Base-by-base conservation (phyloP, 2,113 vertebrate genomes). In the Lamprotornis superbus region DNA sequence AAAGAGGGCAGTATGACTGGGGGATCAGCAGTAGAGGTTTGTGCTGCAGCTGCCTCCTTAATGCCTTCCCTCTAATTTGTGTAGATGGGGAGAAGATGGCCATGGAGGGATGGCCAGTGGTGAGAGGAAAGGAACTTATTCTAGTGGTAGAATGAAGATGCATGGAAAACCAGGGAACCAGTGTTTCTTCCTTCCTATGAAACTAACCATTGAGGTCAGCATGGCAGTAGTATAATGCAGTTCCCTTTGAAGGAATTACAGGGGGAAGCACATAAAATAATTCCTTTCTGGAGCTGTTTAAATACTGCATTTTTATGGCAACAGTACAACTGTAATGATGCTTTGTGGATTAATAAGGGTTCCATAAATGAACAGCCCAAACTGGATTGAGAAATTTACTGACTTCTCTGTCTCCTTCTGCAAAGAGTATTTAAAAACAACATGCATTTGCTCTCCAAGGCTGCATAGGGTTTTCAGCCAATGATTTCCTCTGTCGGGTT, bases 1-100 rank as follows among this genome's bases (percentile, higher is more conserved):
- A 4, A 7, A 9, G 4, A 39, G 13, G n/a, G 19, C 1, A 16
- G 8, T 5, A 1, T 12, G 52, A 30, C 5, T 63, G 12, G 12
- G 15, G 12, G 22, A 21, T 0, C 8, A 49, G 53, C 6, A 50
- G 23, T 0, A 27, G 13, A 14, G 23, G 3, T 2, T 37, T 81
- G 39, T 0, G 13, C 9, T 53, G 6, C 2, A 80, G n/a, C 10
- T 57, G 7, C 2, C 9, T 53, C n/a, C 31, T 44, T 42, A 46
- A 49, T 33, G 4, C 11, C 8, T 44, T 6, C 16, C 16, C 19
- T 71, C 22, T 53, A 0, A 21, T 60, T 64, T 35, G 7, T 21
- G 15, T 0, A 16, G 24, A 4, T 0, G 13, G 15, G 31, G 35
- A 64, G 47, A 40, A 44, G 15, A 21, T 18, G 33, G 12, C 20